Evolutionary conservation across 2,797 vertebrate species (phyloP), one percentile per base, ranked within the genome.

Genomic region (Smutsia temminckii): DNA sequence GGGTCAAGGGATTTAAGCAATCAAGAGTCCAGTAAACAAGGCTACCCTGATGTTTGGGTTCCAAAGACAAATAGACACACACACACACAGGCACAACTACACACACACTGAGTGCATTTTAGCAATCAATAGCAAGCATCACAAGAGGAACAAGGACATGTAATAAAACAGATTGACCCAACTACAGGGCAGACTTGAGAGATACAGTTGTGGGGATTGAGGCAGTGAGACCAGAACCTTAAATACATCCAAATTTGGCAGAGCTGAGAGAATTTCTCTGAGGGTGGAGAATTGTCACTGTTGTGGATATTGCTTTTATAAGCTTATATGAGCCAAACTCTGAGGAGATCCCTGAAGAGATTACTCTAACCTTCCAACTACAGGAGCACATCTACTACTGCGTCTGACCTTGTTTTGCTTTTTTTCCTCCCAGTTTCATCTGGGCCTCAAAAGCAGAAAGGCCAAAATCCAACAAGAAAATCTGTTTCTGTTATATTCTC

Each of bases 401-500:
- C 68, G 46, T 79, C 59, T 92, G 95, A 85, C 51, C 77, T 95
- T 85, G 32, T 72, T 89, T 91, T 92, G 68, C 64, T 79, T 94
- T 89, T 92, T 83, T 32, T 81, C 20, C n/a, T 90, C 92, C 72
- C 95, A 29, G 3, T 79, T 96, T 93, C 85, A 85, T 34, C 68
- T 74, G 66, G 93, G 59, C 91, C 85, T 95, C 93, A 84, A 94
- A 94, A 95, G 63, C 63, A 95, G 77, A 87, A 96, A 96, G 85
- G 94, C 96, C 81, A 95, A 90, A 81, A 90, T 96, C 93, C 89
- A 95, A 79, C 46, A 59, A 92, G 79, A 96, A 97, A 96, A 95
- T 93, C 80, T 93, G 89, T 96, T 96, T 95, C 85, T 95, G 89
- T 55, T 96, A 81, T 94, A 85, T 92, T 96, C 74, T 97, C 89